Base-by-base conservation (phyloP, 2,888 invertebrate species). In the Cryptophagus acutangulus region DNA sequence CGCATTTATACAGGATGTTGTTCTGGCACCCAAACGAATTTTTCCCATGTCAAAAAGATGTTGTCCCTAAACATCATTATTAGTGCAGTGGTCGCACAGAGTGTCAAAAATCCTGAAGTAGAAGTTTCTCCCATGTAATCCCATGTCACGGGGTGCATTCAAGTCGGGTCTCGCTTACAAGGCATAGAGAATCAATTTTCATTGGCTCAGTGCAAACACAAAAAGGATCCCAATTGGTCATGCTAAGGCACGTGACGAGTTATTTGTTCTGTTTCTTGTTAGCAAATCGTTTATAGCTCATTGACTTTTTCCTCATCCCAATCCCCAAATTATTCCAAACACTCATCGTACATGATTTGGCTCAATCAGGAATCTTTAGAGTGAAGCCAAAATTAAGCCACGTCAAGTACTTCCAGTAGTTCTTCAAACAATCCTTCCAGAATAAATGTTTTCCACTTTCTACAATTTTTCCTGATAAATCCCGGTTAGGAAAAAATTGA, bases 231-330 rank as follows among this genome's bases (percentile, higher is more conserved):
- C 55, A 72, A 77, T 78, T 76, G 73, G 76, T 69, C 70, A 68
- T 73, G 76, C 70, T 64, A 57, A 41, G 74, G 62, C 77, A 78
- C 78, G 78, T 75, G 78, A 77, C 75, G 15, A 17, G 17, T 24
- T 36, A 4, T 20, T 17, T 25, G 28, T 42, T 33, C 49, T 51
- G 48, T 45, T 47, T 24, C 41, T 33, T 42, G 51, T 50, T 46
- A 48, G 46, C 49, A 42, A 40, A 49, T 41, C 46, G 46, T 47
- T 47, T 46, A 49, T 51, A 48, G 47, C 51, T 55, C 55, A 52
- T 55, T 55, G 54, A 48, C 46, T 49, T 51, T 47, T 52, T n/a
- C n/a, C n/a, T n/a, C n/a, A n/a, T n/a, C n/a, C n/a, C n/a, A n/a
- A n/a, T n/a, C n/a, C n/a, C n/a, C n/a, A n/a, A n/a, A n/a, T n/a